Base-by-base conservation (phyloP, 1,140 invertebrate species). In the Zaprionus nigranus region DNA sequence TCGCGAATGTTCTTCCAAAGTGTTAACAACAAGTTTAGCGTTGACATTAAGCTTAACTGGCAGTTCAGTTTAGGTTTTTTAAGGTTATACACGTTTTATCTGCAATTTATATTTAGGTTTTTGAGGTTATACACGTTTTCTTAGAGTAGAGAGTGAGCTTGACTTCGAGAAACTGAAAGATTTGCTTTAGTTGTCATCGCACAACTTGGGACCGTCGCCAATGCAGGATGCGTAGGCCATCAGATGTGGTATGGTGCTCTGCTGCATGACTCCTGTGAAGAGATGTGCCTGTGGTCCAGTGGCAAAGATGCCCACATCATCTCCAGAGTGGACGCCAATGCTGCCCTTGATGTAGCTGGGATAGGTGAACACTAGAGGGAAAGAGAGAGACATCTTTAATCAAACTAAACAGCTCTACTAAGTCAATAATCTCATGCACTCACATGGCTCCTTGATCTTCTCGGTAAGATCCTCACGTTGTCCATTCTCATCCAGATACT, bases 191-290 rank as follows among this genome's bases (percentile, higher is more conserved):
- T 7, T 54, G 1, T 71, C 46, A 36, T 79, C 72, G 61, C 91
- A 92, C 6, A 91, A 26, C 40, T 64, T 83, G 53, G 78, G 66
- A 0, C 90, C 90, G 36, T 84, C 56, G 7, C 94, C 94, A 22
- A 95, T 93, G 69, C 95, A 95, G 0, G 94, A 92, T 1, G 95
- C 94, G 71, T 95, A 96, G 2, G 95, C 95, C 83, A 97, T 95
- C 22, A 95, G 94, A 85, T 97, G 96, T 28, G 96, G 95, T 17
- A 97, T 95, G 78, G 96, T 95, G 87, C 94, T 95, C 91, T 97
- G 96, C 75, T 98, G 96, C 90, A 96, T 95, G 2, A 96, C 94
- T n/a, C 96, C 96, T 24, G 94, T 93, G 66, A 97, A 95, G 3
- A 97, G 92, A 83, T 97, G 96, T 5, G 69, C 74, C 38, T 90